Base-by-base conservation (phyloP, 2,888 invertebrate genomes). In the Epinotia brunnichana region DNA sequence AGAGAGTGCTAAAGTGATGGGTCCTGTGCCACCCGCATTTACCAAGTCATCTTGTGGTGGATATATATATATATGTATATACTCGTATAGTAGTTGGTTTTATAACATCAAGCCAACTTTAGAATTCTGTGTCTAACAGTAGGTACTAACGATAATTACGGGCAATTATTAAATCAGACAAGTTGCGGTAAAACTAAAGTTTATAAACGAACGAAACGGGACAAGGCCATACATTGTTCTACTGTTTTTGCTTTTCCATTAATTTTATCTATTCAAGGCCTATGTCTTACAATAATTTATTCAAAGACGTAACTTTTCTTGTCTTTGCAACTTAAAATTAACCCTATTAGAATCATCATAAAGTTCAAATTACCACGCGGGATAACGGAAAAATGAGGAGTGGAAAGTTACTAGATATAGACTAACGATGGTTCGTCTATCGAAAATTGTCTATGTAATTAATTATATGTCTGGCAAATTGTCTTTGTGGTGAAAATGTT, bases 221-320 rank as follows among this genome's bases (percentile, higher is more conserved):
- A 56, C 61, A 72, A 68, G 72, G 72, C n/a, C 61, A 53, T 7
- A 29, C 48, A 72, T 72, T 72, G 72, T 72, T 72, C 63, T 63
- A 70, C 24, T 35, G 56, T 68, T 67, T 72, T 56, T 68, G 54
- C 72, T 48, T 61, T 72, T 56, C 48, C 72, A 68, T 68, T 68
- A 67, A 72, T 72, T 68, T 68, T 54, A 48, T 67, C 53, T 48
- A 19, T n/a, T 35, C 61, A 48, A 72, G 72, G 72, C n/a, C 61
- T 5, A 21, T 21, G 15, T 54, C n/a, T 41, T 35, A 59, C 39
- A 41, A 15, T 54, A 11, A 41, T n/a, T 54, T 21, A 24, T n/a
- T 19, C 54, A 41, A 66, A 15, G 4, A 10, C 54, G 15, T 39
- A 66, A 41, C 41, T 56, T 9, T 66, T 15, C 13, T 24, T 9